Evolutionary conservation across 2,888 invertebrate species (phyloP).

Genomic region (Nudaria mundana): DNA sequence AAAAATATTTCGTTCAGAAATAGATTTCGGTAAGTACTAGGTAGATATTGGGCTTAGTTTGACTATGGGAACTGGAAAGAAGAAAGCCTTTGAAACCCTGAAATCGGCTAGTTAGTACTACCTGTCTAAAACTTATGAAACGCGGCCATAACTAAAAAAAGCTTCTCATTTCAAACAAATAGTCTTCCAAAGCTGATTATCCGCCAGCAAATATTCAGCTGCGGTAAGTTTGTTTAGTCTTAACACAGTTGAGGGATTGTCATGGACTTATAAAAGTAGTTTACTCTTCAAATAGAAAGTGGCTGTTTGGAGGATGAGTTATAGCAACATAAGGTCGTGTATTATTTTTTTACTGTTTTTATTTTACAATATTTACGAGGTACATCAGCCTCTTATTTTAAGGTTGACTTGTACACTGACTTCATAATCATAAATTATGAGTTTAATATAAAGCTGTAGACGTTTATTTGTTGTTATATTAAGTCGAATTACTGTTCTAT

Average conservation of each 20-base stretch:
- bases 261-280: slow-evolving; percentile 22
- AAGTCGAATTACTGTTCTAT: not conserved
- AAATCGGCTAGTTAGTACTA: too few species aligned
- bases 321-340: slow-evolving; percentile 11
- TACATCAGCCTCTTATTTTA: slow-evolving; percentile 6
- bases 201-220: not conserved
- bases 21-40: too few species aligned
- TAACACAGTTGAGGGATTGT: slow-evolving; percentile 20
- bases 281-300: slow-evolving; percentile 23
- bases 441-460: slow-evolving; percentile 1
- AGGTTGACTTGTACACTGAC: slow-evolving; percentile 2
- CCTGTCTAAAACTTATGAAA: too few species aligned
- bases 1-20: too few species aligned
- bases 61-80: too few species aligned
- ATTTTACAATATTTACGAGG: slow-evolving; percentile 8
- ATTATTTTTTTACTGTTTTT: slow-evolving; percentile 10
- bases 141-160: too few species aligned
- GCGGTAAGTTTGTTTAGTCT: not conserved
- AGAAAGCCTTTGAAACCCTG: too few species aligned
- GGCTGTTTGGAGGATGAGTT: slow-evolving; percentile 25
- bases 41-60: too few species aligned
- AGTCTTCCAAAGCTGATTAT: too few species aligned
- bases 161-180: too few species aligned
- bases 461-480: not conserved
- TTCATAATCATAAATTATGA: slow-evolving; percentile 4